Base-by-base conservation (phyloP, 2,113 vertebrate species). In the Ophthalmolycus amberensis region DNA sequence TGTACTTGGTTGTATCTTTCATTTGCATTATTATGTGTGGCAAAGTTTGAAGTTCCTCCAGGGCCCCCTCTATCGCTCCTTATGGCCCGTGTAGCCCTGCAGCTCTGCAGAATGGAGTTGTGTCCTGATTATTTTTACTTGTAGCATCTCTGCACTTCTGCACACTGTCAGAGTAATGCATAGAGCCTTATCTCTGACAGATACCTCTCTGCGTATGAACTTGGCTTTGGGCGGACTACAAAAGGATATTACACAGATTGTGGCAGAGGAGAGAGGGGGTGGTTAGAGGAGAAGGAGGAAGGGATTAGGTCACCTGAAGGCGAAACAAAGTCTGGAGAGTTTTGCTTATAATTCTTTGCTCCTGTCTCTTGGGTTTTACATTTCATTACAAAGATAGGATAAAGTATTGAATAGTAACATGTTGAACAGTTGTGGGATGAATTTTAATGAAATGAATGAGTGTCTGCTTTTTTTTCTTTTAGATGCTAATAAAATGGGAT, bases 171-270 rank as follows among this genome's bases (percentile, higher is more conserved):
- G 58, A 73, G 74, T 84, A 91, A 90, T 78, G 77, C 87, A 88
- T 59, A 80, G 77, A 88, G n/a, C 85, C 48, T 88, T 90, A 92
- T 92, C 72, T 62, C 54, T 50, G 9, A 69, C 78, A 78, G 85
- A 81, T 89, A 78, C 84, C 67, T 85, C 67, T 86, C 74, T 92
- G 92, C 89, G 90, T 90, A 85, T 85, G 85, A 91, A 90, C 85
- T 76, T 37, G 70, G 85, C 88, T 80, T 79, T 73, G 69, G 75
- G 87, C 58, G 2, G n/a, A 85, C 77, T 38, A 68, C 37, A 65
- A 71, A 83, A 62, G 67, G 68, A 88, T 78, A 87, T 82, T 50
- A 22, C 70, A 18, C 32, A 54, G 58, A 73, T 71, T 59, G 15
- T 58, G 48, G 37, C 0, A 38, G 63, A 50, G 40, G 67, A n/a